Base-by-base conservation (phyloP, 2,888 invertebrate species). In the Hylaea fasciaria region DNA sequence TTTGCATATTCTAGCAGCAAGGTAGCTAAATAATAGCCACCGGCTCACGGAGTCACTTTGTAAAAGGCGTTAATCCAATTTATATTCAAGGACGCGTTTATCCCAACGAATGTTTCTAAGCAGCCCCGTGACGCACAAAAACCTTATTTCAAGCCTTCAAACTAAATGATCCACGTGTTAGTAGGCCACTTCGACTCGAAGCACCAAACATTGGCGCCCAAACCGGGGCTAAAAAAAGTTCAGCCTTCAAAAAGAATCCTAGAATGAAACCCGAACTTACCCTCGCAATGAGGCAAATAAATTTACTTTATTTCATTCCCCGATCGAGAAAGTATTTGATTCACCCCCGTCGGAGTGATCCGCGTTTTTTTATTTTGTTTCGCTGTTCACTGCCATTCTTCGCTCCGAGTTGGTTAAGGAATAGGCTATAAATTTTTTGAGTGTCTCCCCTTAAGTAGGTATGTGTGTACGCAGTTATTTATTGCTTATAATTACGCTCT, bases 401-500 rank as follows among this genome's bases (percentile, higher is more conserved):
- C 71, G 72, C 75, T 76, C 71, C 71, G 76, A 78, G 80, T 81
- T 79, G 82, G 79, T 83, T 84, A 81, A 83, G 82, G 82, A 80
- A 81, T 75, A 74, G 81, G 82, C 84, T 75, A 89, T 89, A 90
- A 89, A 90, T 90, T 86, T 81, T 71, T 73, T 71, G 77, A 80
- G 79, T 81, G 84, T 77, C 73, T 74, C 75, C 77, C 73, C 77
- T 77, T 79, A 76, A 80, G 74, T 76, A 78, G 78, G 73, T 84
- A 79, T 79, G 72, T 80, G 78, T 77, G 73, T 81, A 80, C 77
- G 65, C 70, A 70, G 84, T 87, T 85, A 88, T 89, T 86, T 87
- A 87, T 82, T 80, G 85, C 70, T 70, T 68, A 70, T 70, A 70
- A 70, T 70, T 70, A 70, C 70, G 66, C 57, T 70, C 64, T 60